Evolutionary conservation across 2,113 vertebrate species (phyloP).

Genomic region (Lagopus leucura): DNA sequence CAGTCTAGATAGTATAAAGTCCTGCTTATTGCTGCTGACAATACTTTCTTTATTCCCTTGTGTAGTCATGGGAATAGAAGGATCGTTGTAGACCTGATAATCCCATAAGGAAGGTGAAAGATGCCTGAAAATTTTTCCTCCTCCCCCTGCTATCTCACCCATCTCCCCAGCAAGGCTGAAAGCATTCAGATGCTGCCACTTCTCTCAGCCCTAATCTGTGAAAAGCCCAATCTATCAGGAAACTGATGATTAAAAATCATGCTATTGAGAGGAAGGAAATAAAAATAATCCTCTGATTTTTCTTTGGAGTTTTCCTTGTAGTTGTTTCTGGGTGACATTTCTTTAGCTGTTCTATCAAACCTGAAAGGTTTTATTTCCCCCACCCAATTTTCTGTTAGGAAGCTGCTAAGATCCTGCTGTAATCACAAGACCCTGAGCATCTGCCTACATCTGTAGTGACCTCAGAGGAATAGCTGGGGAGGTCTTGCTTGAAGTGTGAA

Average conservation of each 20-base stretch:
- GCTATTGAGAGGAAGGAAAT: neutral
- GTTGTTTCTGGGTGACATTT: neutral
- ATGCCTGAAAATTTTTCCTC: neutral
- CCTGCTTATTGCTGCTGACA: neutral
- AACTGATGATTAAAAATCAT: neutral
- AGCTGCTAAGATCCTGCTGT: neutral
- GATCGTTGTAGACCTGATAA: neutral
- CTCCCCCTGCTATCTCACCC: neutral
- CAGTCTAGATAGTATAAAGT: neutral
- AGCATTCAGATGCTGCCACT: neutral
- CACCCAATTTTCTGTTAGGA: neutral
- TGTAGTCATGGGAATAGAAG: neutral
- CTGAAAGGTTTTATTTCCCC: neutral
- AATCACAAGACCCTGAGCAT: neutral
- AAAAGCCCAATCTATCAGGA: neutral
- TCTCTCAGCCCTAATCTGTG: neutral
- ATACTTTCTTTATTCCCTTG: neutral
- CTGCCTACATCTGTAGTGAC: rapidly evolving
- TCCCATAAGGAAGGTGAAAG: neutral
- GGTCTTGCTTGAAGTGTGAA: neutral
- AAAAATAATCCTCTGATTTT: neutral
- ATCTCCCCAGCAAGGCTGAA: neutral
- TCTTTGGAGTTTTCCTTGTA: neutral
- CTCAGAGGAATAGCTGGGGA: neutral
- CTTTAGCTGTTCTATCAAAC: neutral